Evolutionary conservation across 2,797 vertebrate genomes (phyloP), one percentile per base, ranked within the genome.

Genomic region (Gymnoscopelus microlampas): DNA sequence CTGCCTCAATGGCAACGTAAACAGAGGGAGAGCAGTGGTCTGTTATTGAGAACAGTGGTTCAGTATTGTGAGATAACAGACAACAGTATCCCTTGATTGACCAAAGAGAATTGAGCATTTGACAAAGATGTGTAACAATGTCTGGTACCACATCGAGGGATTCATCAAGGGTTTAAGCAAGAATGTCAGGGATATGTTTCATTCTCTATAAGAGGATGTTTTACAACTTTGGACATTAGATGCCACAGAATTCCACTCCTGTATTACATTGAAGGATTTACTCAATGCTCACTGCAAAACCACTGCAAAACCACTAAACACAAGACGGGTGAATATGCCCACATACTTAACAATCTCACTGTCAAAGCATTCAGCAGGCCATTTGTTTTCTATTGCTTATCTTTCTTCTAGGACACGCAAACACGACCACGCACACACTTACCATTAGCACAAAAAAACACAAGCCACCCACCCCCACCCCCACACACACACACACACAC

Each of bases 371-470:
- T 49, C 66, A 14, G 62, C 76, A 39, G 39, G 39, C 39, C 39
- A 39, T 39, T 83, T 64, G 69, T 84, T 82, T 65, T 50, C 68
- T 7, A 2, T 47, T 50, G 3, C 32, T 68, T 81, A 71, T 81
- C 60, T 70, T 13, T 47, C 58, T 70, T 66, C 49, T 58, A 78
- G 57, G 32, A 64, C 50, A 51, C 3, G 13, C 50, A 51, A 13
- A 51, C 50, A 7, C 13, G 9, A 12, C 3, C 48, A 50, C 11
- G 5, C 48, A 49, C 53, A 58, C 47, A 32, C 65, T 56, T 61
- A 29, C 29, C 77, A 53, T 29, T 13, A 60, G 48, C 62, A 75
- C 35, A 67, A 66, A 64, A 61, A 29, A 63, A 63, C 15, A 66
- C 70, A 72, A 60, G 58, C 55, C 68, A 50, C 53, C 68, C 47